phyloP scores from a whole-genome alignment of 2,797 vertebrate genomes.

The Urocyon cinereoargenteus region DNA sequence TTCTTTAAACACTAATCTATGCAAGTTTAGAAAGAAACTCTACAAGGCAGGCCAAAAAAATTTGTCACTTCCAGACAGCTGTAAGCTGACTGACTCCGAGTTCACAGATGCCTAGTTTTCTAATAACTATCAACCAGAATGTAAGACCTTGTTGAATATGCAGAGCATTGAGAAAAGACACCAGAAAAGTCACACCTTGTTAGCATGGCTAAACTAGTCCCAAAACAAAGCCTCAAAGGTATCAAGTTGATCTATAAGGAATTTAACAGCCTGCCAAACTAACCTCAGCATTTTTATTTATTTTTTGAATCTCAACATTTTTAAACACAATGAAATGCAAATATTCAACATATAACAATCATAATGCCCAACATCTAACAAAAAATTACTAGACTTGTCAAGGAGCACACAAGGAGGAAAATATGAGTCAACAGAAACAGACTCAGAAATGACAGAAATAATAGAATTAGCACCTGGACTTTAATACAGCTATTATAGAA shows the following conservation, averaged over 20 bases:
- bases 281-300: not conserved
- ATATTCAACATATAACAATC: not conserved
- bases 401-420: not conserved
- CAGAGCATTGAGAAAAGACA: not conserved
- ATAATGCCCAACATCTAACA: not conserved
- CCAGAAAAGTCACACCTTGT: not conserved
- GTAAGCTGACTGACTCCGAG: not conserved
- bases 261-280: not conserved
- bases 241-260: not conserved
- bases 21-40: not conserved
- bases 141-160: not conserved
- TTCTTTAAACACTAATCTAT: not conserved
- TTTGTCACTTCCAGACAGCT: not conserved
- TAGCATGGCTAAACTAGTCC: not conserved
- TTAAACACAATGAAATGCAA: not conserved
- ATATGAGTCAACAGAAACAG: not conserved
- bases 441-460: conserved; percentile 22
- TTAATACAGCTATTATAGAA: not conserved
- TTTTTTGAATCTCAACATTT: not conserved
- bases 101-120: not conserved
- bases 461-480: not conserved
- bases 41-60: not conserved
- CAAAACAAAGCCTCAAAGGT: not conserved
- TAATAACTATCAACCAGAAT: not conserved
- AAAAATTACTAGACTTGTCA: conserved; percentile 34